phyloP scores from a whole-genome alignment of 2,888 invertebrate species.

The Argyresthia albistria region DNA sequence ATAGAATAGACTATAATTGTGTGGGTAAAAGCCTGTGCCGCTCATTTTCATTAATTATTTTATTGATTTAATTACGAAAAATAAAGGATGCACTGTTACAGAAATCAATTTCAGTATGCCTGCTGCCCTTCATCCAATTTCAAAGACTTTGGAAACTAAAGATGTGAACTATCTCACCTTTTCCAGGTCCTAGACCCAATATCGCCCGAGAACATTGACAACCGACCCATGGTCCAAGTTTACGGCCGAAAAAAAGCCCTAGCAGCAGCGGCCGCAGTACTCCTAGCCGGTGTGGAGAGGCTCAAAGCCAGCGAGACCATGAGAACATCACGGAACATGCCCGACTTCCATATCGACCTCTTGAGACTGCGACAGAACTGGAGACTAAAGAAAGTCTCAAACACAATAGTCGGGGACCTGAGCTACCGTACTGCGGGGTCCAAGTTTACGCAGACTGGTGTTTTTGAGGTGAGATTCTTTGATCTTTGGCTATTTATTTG shows the following conservation, averaged over 20 bases:
- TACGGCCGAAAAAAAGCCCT: conserved; percentile 95
- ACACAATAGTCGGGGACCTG: conserved; percentile 94
- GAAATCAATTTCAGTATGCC: no score
- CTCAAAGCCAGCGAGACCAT: conserved; percentile 86
- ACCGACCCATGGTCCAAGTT: conserved; percentile 90
- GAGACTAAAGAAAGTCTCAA: conserved; percentile 96
- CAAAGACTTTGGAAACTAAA: neutral
- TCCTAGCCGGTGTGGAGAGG: conserved; percentile 89
- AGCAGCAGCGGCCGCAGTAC: conserved; percentile 86
- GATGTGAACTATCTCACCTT: neutral
- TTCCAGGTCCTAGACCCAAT: conserved; percentile 84
- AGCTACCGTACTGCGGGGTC: conserved; percentile 97
- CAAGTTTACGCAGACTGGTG: conserved; percentile 92
- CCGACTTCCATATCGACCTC: conserved; percentile 95
- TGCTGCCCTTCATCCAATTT: no score
- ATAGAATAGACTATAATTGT: no score
- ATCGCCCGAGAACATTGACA: conserved; percentile 86
- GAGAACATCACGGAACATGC: conserved; percentile 79
- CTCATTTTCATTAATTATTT: no score
- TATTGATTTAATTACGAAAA: no score
- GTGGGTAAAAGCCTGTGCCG: no score
- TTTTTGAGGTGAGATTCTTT: conserved; percentile 90
- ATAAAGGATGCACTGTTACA: no score
- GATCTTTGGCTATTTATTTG: neutral
- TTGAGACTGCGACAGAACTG: conserved; percentile 92